Evolutionary conservation across 2,113 vertebrate species (phyloP), one percentile per base, ranked within the genome.

Genomic region (Mastomys natalensis): DNA sequence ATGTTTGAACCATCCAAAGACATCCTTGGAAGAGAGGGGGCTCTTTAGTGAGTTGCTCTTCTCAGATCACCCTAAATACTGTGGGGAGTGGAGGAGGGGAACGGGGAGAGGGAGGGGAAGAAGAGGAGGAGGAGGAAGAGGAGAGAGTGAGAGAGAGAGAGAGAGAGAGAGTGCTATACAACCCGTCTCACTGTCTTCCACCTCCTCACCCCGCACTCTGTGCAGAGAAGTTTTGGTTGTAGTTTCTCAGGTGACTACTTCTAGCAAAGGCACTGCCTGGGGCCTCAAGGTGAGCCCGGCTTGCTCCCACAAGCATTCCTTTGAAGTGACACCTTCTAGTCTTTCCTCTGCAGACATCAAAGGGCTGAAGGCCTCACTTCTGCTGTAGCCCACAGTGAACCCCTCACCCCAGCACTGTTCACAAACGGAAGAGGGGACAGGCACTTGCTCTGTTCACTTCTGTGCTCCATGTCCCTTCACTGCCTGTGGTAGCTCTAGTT

Each of bases 311-410:
- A 5, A 53, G 0, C 72, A 0, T 24, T 34, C 19, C 80, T 94
- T 86, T 95, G 97, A 94, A 95, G 92, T 22, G 81, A 80, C 68
- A n/a, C 26, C 68, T 70, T 92, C 55, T 7, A 48, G 29, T 76
- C 31, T 43, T 15, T 1, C 22, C 64, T 58, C 40, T 1, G 5
- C 11, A 84, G 90, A 85, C 90, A 60, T 89, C 72, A 87, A 95
- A 96, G 88, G 7, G 1, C 12, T 0, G 26, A n/a, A 48, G 73
- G 26, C 64, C 53, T 24, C 12, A 1, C 8, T 55, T 22, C 24
- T 9, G 37, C 64, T 34, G 7, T 1, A 19, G n/a, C 58, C 92
- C 68, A 5, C 0, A 0, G 7, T 10, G 53, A 58, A 48, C 24
- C 37, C 60, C 22, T 9, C 4, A 4, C 45, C 51, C 9, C n/a